phyloP scores from a whole-genome alignment of 2,888 invertebrate species.

The Leucophora obtusa region DNA sequence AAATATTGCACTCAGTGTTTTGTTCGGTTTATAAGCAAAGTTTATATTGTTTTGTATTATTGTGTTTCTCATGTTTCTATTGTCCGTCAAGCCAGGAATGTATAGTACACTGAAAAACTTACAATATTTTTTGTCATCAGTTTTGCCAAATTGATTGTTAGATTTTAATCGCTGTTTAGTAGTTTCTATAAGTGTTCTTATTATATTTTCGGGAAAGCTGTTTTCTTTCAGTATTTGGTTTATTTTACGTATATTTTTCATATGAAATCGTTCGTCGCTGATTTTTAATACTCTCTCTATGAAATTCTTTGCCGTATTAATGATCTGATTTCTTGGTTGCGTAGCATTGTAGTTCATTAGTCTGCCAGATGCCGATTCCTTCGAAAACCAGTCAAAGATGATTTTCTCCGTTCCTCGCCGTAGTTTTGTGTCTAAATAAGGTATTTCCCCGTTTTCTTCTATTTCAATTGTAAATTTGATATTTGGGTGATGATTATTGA shows the following conservation, averaged over 20 bases:
- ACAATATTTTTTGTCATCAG: not conserved
- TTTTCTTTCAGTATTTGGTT: not conserved
- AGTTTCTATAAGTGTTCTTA: not conserved
- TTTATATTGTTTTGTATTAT: not conserved
- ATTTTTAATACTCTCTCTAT: too few species aligned
- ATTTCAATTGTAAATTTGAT: not conserved
- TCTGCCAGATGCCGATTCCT: too few species aligned
- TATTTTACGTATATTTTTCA: not conserved
- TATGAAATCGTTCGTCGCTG: too few species aligned
- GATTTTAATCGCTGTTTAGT: not conserved
- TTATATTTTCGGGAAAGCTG: not conserved
- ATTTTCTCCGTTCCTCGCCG: not conserved
- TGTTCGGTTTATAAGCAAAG: too few species aligned
- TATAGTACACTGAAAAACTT: not conserved
- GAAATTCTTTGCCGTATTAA: too few species aligned
- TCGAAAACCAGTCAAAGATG: not conserved
- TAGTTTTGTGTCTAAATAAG: not conserved
- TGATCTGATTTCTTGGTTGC: too few species aligned
- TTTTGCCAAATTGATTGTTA: not conserved
- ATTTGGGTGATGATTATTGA: not conserved
- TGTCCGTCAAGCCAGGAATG: not conserved
- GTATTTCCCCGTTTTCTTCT: not conserved
- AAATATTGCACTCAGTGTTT: too few species aligned
- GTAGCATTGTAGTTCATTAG: too few species aligned
- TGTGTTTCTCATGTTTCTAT: not conserved